Evolutionary conservation across 2,888 invertebrate genomes (phyloP).

Genomic region (Brachyptera risi): DNA sequence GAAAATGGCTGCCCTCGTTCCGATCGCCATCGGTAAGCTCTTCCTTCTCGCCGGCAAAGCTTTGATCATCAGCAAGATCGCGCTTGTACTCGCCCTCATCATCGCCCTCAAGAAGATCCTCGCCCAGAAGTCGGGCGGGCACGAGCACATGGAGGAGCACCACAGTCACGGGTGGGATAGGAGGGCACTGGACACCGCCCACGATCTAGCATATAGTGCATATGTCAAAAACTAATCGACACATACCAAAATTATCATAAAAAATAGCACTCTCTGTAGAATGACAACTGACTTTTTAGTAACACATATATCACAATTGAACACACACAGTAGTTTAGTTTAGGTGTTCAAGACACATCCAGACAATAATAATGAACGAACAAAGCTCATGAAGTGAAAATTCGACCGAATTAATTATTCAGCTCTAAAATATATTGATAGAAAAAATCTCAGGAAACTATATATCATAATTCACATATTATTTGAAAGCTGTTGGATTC

Average conservation of each 20-base stretch:
- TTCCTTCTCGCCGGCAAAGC: constrained; percentile 82
- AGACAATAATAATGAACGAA: no score
- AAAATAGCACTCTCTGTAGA: constrained; percentile 1
- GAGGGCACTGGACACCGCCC: constrained; percentile 49
- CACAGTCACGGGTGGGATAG: constrained; percentile 64
- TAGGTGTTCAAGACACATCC: no score
- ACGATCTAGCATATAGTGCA: constrained; percentile 68
- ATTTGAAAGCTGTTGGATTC: no score
- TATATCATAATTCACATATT: no score
- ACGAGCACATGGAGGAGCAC: constrained; percentile 42
- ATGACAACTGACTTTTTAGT: not conserved
- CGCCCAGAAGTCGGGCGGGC: constrained; percentile 59
- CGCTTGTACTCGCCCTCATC: constrained; percentile 73
- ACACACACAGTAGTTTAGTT: no score
- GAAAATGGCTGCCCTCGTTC: constrained; percentile 78
- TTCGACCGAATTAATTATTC: no score
- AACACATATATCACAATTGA: not conserved
- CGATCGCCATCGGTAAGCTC: constrained; percentile 72
- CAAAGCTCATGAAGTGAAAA: no score
- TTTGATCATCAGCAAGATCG: constrained; percentile 77
- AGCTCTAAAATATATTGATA: no score
- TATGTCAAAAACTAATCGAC: constrained; percentile 42
- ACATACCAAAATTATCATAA: not conserved
- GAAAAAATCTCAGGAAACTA: no score
- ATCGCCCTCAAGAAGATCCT: constrained; percentile 78